Base-by-base conservation (phyloP, 1,140 invertebrate genomes). In the Eciton burchellii region DNA sequence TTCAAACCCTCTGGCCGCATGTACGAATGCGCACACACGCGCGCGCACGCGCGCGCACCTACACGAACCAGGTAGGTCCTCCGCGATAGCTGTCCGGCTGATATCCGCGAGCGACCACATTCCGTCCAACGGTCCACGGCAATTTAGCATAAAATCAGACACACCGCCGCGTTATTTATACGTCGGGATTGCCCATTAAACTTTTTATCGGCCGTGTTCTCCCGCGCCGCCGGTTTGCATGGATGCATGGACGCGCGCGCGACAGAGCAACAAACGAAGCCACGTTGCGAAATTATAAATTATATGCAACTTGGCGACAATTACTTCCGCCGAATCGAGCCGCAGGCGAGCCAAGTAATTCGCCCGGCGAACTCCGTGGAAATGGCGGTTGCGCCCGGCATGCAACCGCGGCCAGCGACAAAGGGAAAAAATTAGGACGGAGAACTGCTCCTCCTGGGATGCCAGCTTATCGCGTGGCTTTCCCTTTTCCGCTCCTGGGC, bases 321-420 rank as follows among this genome's bases (percentile, higher is more conserved):
- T 82, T 85, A 68, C 86, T 86, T 79, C 71, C 59, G 62, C 71
- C 59, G 62, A 83, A 70, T 72, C 66, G 57, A 63, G 63, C 72
- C 14, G 45, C 47, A 68, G 41, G 43, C 29, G 35, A 62, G 63
- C 43, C 57, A 47, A 76, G 57, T 84, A 88, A 88, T 87, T 65
- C 47, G n/a, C n/a, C 63, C 1, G 41, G 60, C 76, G 49, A 68
- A 84, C 70, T 83, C 86, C 45, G 70, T n/a, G 35, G 52, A 72
- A 76, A 52, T 71, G 54, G 56, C 47, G 81, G 70, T 76, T 88
- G 47, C 71, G 70, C n/a, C 43, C 29, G 68, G 56, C 62, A 54
- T 54, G 72, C 62, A 76, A 79, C 54, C 54, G 47, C 26, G 47
- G 43, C 72, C 68, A 81, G 81, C 59, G 6, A 45, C 47, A 81